A percentile compares a stretch with the other conserved stretches of the same genome.
phyloP scores from a whole-genome alignment of 2,888 invertebrate genomes.

The Cremastobaeus sp. region DNA sequence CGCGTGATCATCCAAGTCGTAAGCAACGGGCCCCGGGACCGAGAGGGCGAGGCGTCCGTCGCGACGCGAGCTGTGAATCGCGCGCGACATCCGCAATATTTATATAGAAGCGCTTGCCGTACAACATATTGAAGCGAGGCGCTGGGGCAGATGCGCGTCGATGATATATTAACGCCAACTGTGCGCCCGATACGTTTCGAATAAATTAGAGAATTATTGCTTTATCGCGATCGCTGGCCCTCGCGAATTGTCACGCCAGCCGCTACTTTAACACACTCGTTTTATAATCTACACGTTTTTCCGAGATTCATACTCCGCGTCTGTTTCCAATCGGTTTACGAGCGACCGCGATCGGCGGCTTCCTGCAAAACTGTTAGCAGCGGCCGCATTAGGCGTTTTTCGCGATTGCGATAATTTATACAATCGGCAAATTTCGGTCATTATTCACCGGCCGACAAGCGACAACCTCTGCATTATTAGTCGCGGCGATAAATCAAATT shows the following conservation, averaged over 20 bases:
- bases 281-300: slow-evolving; percentile 21
- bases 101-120: slow-evolving; percentile 72
- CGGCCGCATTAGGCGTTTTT: no score
- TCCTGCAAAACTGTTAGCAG: neutral
- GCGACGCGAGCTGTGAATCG: slow-evolving; percentile 34
- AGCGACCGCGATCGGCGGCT: no score
- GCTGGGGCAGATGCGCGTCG: slow-evolving; percentile 77
- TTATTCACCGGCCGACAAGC: slow-evolving; percentile 38
- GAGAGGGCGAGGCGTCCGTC: slow-evolving; percentile 33
- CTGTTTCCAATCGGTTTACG: no score
- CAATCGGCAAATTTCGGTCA: slow-evolving; percentile 4
- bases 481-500: slow-evolving; percentile 47
- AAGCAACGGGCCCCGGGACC: no score
- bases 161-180: slow-evolving; percentile 79
- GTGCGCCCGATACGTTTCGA: slow-evolving; percentile 75
- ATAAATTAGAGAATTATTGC: slow-evolving; percentile 78
- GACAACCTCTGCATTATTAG: slow-evolving; percentile 34
- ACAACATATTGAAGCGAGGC: slow-evolving; percentile 77
- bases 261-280: slow-evolving; percentile 42
- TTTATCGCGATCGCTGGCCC: slow-evolving; percentile 72
- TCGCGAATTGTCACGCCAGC: slow-evolving; percentile 67
- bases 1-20: no score
- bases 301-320: no score
- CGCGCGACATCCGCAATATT: slow-evolving; percentile 63
- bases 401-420: no score